Conservation (phyloP, 2,797 vertebrate species). For the Galagoides demidoff region DNA sequence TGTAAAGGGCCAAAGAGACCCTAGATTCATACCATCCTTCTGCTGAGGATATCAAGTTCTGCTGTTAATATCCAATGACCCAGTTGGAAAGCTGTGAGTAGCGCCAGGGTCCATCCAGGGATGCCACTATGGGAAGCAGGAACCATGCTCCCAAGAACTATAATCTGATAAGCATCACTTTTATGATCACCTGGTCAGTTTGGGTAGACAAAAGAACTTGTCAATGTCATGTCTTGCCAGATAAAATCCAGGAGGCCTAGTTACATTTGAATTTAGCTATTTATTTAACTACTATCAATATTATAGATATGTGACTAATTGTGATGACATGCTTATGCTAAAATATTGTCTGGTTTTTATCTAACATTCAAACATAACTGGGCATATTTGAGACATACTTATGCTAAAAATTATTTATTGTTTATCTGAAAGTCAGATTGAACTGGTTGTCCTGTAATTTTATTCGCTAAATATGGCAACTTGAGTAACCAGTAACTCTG, state of each 20-base stretch:
- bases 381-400: neutral
- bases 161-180: neutral
- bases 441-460: neutral
- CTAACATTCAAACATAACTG: neutral
- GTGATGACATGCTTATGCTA: neutral
- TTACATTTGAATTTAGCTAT: neutral
- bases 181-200: neutral
- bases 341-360: neutral
- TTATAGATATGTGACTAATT: neutral
- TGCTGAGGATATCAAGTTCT: neutral
- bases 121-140: neutral
- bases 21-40: neutral
- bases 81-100: neutral
- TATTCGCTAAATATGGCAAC: neutral
- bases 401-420: neutral
- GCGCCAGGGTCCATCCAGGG: neutral
- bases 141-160: neutral
- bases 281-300: neutral
- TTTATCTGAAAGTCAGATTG: neutral
- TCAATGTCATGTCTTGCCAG: neutral
- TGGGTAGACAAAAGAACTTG: neutral
- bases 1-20: neutral
- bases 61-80: neutral
- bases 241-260: neutral
- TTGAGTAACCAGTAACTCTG: neutral